Evolutionary conservation across 2,113 vertebrate species (phyloP).

Genomic region (Arvicanthis niloticus): DNA sequence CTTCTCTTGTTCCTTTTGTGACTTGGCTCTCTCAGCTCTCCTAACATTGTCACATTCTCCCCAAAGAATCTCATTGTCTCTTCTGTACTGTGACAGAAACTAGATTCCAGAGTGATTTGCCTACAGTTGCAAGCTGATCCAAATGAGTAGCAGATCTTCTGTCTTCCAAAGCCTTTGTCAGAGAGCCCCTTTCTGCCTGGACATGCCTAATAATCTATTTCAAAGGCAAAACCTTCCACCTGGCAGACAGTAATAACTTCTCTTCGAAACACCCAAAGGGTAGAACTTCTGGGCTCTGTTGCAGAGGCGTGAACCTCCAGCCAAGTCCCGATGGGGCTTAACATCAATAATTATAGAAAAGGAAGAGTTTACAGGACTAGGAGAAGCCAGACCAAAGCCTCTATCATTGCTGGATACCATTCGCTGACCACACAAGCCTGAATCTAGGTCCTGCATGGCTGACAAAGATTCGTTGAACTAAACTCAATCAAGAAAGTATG

Average conservation of each 20-base stretch:
- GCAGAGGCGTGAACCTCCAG: not conserved
- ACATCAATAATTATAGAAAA: not conserved
- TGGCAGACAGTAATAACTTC: constrained; percentile 51
- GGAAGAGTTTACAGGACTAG: not conserved
- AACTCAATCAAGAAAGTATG: constrained; percentile 12
- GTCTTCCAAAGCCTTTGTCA: not conserved
- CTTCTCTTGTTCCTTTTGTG: not conserved
- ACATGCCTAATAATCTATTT: constrained; percentile 38
- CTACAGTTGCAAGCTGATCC: not conserved
- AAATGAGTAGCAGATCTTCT: constrained; percentile 25
- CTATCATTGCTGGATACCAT: not conserved
- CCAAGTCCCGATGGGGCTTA: constrained; percentile 6
- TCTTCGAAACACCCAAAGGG: constrained; percentile 65
- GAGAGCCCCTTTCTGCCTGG: constrained; percentile 63
- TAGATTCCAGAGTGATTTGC: not conserved
- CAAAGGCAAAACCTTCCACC: constrained; percentile 55
- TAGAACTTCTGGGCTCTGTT: constrained; percentile 26
- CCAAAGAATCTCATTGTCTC: not conserved
- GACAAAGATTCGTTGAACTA: not conserved
- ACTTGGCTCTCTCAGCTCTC: not conserved
- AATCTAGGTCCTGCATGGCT: not conserved
- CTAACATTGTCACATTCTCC: not conserved
- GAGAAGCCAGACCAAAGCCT: not conserved
- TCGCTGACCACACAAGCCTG: not conserved
- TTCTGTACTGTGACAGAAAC: not conserved